Conservation (phyloP, 2,113 vertebrate species). For the Oryzias woworae region DNA sequence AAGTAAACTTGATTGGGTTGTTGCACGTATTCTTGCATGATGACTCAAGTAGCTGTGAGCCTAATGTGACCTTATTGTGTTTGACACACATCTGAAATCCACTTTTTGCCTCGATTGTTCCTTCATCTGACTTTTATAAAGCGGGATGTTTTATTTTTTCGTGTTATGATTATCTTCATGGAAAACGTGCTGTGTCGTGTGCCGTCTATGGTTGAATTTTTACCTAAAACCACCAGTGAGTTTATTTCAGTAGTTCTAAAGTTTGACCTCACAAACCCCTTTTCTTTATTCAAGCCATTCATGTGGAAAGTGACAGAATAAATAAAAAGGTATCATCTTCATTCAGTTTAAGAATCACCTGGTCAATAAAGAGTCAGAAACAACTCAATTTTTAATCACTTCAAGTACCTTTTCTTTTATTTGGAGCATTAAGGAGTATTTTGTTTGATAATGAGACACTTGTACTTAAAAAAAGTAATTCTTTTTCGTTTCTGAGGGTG, state of each 20-base stretch:
- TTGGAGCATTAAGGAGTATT: background rate
- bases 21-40: conserved; percentile 23
- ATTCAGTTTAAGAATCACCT: background rate
- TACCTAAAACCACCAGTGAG: conserved; percentile 20
- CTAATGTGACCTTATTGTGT: conserved; percentile 58
- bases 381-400: background rate
- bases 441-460: conserved; percentile 16
- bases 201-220: conserved; percentile 35
- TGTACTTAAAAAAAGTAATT: background rate
- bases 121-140: conserved; percentile 41
- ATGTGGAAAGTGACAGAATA: background rate
- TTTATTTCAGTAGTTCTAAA: background rate
- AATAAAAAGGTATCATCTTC: background rate
- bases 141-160: background rate
- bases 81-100: conserved; percentile 48
- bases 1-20: conserved; percentile 44
- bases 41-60: conserved; percentile 42
- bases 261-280: too few relatives aligned
- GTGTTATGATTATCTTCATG: conserved; percentile 7
- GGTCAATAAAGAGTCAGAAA: background rate
- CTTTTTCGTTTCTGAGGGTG: conserved; percentile 7
- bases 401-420: background rate
- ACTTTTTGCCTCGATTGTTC: conserved; percentile 23
- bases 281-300: background rate
- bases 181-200: conserved; percentile 8